A percentile compares a stretch with the other conserved stretches of the same genome.
Evolutionary conservation across 2,888 invertebrate genomes (phyloP).

Genomic region (Conomelus anceps): DNA sequence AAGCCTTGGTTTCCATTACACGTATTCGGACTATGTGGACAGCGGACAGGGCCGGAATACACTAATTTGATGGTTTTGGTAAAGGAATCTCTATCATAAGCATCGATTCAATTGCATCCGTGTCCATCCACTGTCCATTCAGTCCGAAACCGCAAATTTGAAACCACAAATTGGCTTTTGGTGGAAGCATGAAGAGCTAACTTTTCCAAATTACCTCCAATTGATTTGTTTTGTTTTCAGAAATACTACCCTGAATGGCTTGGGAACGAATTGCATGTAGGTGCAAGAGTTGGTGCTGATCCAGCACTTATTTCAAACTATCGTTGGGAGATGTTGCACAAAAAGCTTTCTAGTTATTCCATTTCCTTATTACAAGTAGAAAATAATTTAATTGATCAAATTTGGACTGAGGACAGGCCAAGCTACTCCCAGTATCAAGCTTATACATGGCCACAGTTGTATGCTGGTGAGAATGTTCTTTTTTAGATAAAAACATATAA

Average conservation of each 20-base stretch:
- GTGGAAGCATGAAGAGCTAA: neutral
- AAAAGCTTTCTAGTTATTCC: conserved; percentile 35
- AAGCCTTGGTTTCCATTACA: too few relatives aligned
- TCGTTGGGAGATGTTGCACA: conserved; percentile 51
- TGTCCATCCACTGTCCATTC: too few relatives aligned
- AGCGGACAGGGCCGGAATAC: too few relatives aligned
- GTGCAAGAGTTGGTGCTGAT: conserved; percentile 64
- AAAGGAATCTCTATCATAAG: too few relatives aligned
- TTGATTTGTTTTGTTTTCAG: conserved; percentile 19
- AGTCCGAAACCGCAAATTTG: too few relatives aligned
- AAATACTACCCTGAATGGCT: conserved; percentile 53
- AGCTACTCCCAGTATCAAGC: conserved; percentile 50
- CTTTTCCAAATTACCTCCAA: neutral
- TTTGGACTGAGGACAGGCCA: conserved; percentile 65
- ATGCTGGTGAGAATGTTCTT: conserved; percentile 45
- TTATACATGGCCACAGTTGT: conserved; percentile 53
- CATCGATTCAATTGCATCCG: too few relatives aligned
- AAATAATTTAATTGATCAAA: conserved; percentile 65
- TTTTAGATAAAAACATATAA: too few relatives aligned
- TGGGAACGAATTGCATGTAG: conserved; percentile 41
- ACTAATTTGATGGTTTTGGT: too few relatives aligned
- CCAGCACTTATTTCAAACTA: conserved; percentile 62
- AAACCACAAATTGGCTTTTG: too few relatives aligned
- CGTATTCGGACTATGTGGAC: too few relatives aligned
- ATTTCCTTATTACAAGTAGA: conserved; percentile 52